Conservation (phyloP, 2,113 vertebrate genomes). For the Dicrurus megarhynchus region DNA sequence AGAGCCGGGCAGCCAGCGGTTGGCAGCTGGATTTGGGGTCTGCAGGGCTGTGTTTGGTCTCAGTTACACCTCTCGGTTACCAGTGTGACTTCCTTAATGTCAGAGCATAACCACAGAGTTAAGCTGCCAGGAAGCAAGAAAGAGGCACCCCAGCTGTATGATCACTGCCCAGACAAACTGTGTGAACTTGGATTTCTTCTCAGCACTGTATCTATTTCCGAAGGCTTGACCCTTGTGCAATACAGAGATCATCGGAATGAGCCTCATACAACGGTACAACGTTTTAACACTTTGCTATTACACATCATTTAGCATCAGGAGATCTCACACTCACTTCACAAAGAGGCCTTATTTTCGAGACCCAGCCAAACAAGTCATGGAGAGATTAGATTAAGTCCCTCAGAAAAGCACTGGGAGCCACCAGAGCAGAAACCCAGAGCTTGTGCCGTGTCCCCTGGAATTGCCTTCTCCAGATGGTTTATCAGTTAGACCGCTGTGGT, state of each 20-base stretch:
- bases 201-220: neutral
- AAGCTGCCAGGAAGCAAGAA: neutral
- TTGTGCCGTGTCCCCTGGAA: neutral
- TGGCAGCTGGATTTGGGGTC: neutral
- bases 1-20: neutral
- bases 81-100: neutral
- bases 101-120: neutral
- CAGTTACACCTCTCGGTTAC: neutral
- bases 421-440: neutral
- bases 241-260: neutral
- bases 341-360: neutral
- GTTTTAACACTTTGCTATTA: neutral
- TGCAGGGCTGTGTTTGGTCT: neutral
- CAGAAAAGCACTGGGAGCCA: neutral
- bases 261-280: neutral
- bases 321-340: neutral
- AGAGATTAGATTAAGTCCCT: neutral
- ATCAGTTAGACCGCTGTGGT: fast-evolving
- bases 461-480: fast-evolving
- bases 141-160: neutral
- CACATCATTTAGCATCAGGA: neutral
- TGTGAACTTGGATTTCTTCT: neutral
- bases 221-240: neutral
- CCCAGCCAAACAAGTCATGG: fast-evolving
- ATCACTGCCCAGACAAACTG: neutral